These are phyloP conservation scores for Alcedo atthis DNA, from an alignment of 2,797 vertebrate genomes.

Conservation along the genomic window DNA sequence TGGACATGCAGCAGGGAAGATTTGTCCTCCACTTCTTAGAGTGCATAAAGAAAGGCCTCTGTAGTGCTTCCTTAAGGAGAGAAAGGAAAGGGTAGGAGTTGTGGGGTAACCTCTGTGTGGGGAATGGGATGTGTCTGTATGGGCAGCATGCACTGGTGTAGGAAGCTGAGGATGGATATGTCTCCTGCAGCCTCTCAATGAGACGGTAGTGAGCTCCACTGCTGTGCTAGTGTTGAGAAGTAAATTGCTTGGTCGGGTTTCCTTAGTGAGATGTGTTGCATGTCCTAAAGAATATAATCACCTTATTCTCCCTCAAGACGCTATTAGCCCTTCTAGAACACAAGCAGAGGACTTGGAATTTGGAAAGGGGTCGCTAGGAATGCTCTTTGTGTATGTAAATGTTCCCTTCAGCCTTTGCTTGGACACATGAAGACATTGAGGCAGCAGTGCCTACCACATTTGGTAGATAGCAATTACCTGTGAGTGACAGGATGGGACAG, in stretches of 20 bases:
- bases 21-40: not conserved
- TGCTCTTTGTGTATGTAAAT: not conserved
- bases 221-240: not conserved
- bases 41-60: not conserved
- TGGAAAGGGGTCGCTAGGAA: not conserved
- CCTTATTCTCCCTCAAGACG: not conserved
- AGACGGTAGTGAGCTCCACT: not conserved
- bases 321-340: not conserved
- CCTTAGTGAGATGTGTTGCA: not conserved
- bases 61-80: not conserved
- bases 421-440: not conserved
- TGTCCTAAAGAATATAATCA: not conserved
- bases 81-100: not conserved
- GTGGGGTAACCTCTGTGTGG: not conserved
- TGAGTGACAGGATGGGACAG: not conserved
- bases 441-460: fast-evolving
- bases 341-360: not conserved
- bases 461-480: not conserved
- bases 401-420: not conserved
- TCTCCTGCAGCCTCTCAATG: not conserved
- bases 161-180: not conserved
- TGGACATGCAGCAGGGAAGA: not conserved
- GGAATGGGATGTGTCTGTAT: not conserved
- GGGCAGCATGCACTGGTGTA: not conserved
- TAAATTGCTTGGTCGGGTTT: not conserved